Conservation (phyloP, 1,140 invertebrate genomes). For the Globodera rostochiensis region DNA sequence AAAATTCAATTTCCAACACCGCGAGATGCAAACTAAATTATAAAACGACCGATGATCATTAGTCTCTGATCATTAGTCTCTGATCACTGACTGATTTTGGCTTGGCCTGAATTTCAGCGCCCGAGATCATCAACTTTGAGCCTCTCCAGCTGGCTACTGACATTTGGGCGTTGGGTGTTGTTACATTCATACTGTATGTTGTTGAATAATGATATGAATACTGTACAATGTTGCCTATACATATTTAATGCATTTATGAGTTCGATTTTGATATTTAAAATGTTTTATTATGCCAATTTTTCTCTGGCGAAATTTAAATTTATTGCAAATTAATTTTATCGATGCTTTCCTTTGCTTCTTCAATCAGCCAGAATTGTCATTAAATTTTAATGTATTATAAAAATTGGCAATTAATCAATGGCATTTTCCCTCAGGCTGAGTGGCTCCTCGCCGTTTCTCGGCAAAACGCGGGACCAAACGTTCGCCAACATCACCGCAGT, state of each 20-base stretch:
- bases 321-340: no score
- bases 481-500: conserved; percentile 70
- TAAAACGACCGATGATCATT: no score
- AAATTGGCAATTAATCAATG: not conserved
- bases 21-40: no score
- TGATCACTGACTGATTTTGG: not conserved
- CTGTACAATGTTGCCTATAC: no score
- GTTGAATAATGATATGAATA: not conserved
- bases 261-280: no score
- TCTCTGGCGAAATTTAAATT: no score
- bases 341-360: no score
- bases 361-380: no score
- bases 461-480: conserved; percentile 71
- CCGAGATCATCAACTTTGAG: conserved; percentile 70
- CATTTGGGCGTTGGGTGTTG: conserved; percentile 69
- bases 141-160: conserved; percentile 68
- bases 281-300: no score
- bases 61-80: no score
- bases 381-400: not conserved
- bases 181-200: conserved; percentile 69
- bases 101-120: conserved; percentile 65
- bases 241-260: no score
- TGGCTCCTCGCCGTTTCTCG: conserved; percentile 72
- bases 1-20: no score
- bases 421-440: conserved; percentile 67